Evolutionary conservation across 2,888 invertebrate species (phyloP).

Genomic region (Eupsilia transversa): DNA sequence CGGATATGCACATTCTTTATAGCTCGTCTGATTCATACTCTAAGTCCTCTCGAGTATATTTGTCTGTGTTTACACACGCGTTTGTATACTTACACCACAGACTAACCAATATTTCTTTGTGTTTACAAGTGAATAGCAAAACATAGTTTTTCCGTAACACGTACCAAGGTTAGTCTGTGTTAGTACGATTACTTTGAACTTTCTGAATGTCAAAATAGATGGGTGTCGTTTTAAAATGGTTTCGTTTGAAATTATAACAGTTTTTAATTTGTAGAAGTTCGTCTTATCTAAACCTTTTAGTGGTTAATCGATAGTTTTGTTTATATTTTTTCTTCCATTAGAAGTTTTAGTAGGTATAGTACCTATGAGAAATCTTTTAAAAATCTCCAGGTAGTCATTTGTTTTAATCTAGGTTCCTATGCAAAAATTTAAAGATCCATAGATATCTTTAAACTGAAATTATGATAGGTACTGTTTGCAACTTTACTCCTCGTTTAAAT

Average conservation of each 20-base stretch:
- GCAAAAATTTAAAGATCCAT: background rate
- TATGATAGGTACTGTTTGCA: background rate
- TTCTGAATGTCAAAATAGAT: conserved; percentile 38
- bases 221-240: conserved; percentile 32
- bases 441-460: background rate
- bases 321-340: background rate
- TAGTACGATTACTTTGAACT: conserved; percentile 36
- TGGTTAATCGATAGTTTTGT: background rate
- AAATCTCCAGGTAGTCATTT: background rate
- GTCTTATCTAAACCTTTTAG: conserved; percentile 16
- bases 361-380: background rate
- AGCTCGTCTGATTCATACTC: conserved; percentile 33
- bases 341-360: background rate
- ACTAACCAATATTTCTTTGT: conserved; percentile 41
- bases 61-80: conserved; percentile 47
- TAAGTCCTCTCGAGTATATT: background rate
- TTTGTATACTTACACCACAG: conserved; percentile 27
- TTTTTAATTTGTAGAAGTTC: conserved; percentile 6
- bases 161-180: conserved; percentile 31
- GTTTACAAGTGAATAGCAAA: conserved; percentile 45
- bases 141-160: conserved; percentile 35
- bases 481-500: background rate
- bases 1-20: too few species aligned
- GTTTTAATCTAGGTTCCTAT: background rate
- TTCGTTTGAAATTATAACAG: background rate